Evolutionary conservation across 1,140 invertebrate species (phyloP).

Genomic region (Drosophila auraria): DNA sequence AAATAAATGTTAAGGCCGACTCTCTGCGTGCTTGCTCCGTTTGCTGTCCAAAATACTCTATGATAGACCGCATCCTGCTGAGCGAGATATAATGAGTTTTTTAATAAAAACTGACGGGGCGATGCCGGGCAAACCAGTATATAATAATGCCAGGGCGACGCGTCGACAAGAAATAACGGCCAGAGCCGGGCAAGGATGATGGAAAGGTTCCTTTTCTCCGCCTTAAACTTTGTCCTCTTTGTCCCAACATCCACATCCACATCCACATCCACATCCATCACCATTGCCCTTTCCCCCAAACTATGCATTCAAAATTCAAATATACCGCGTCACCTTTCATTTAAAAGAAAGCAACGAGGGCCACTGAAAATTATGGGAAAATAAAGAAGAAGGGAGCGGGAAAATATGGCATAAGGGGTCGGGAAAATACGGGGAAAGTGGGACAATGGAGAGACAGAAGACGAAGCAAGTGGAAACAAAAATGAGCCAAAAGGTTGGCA

Average conservation of each 20-base stretch:
- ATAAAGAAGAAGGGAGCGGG: background rate
- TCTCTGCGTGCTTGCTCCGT: no score
- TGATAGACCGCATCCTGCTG: slow-evolving; percentile 42
- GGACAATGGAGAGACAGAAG: slow-evolving; percentile 16
- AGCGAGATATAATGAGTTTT: slow-evolving; percentile 69
- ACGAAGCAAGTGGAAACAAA: slow-evolving; percentile 6
- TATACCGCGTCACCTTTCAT: slow-evolving; percentile 65
- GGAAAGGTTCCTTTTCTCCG: slow-evolving; percentile 24
- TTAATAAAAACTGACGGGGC: slow-evolving; percentile 64
- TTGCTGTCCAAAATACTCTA: background rate
- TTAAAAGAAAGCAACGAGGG: slow-evolving; percentile 43
- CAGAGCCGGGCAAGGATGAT: slow-evolving; percentile 21
- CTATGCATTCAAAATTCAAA: slow-evolving; percentile 63
- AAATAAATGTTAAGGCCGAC: background rate
- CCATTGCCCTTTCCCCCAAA: background rate
- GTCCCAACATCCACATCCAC: slow-evolving; percentile 5
- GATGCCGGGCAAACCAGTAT: background rate
- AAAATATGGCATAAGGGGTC: background rate
- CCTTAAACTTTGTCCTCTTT: background rate
- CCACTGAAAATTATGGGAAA: slow-evolving; percentile 29
- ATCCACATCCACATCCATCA: slow-evolving; percentile 25
- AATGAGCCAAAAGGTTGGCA: slow-evolving; percentile 28
- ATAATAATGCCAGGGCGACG: slow-evolving; percentile 45
- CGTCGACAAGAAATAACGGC: slow-evolving; percentile 27
- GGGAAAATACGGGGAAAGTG: slow-evolving; percentile 7